phyloP scores from a whole-genome alignment of 2,888 invertebrate genomes.

The Torymus tubicola region DNA sequence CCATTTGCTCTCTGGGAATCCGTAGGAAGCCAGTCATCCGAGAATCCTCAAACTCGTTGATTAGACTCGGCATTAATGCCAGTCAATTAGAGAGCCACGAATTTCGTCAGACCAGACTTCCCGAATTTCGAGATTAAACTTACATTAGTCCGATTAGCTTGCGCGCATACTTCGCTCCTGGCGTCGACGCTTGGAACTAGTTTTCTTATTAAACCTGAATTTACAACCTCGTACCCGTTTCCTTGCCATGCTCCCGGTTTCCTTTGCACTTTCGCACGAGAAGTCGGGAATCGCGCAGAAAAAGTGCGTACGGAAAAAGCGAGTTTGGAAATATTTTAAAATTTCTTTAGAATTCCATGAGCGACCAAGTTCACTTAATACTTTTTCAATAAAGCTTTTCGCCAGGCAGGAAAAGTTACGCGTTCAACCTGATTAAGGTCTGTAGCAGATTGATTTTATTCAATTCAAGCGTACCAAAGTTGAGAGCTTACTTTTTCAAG shows the following conservation, averaged over 20 bases:
- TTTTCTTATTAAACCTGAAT: constrained; percentile 42
- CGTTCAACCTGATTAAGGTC: constrained; percentile 19
- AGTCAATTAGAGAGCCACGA: constrained; percentile 49
- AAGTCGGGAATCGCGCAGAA: no score
- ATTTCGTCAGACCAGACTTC: constrained; percentile 19
- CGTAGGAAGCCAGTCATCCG: constrained; percentile 4
- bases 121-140: constrained; percentile 45
- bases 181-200: neutral
- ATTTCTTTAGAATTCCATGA: no score
- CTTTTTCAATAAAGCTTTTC: constrained; percentile 19
- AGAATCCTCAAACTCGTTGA: constrained; percentile 47
- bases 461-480: neutral
- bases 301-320: no score
- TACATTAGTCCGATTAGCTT: constrained; percentile 49
- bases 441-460: constrained; percentile 25
- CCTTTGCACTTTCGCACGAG: no score
- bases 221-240: neutral
- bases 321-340: no score
- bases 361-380: neutral
- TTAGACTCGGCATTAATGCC: constrained; percentile 45
- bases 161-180: neutral
- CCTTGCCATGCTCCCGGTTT: no score
- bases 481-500: no score
- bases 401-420: neutral
- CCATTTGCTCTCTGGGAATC: neutral